Conservation (phyloP, 2,797 vertebrate genomes). For the Uromys caudimaculatus region DNA sequence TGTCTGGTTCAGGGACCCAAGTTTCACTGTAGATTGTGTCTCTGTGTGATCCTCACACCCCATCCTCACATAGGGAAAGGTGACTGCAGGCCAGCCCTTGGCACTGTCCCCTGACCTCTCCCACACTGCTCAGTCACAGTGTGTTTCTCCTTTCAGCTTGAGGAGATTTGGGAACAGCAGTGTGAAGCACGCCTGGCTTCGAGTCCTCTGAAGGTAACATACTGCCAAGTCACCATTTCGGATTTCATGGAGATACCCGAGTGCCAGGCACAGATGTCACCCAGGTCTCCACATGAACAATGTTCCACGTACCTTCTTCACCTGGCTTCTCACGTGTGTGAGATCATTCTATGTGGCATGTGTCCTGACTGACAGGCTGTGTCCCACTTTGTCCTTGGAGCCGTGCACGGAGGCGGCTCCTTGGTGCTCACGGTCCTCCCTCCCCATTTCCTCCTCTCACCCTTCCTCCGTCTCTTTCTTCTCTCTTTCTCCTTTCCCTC, state of each 20-base stretch:
- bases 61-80: not conserved
- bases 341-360: not conserved
- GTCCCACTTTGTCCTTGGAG: not conserved
- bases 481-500: not conserved
- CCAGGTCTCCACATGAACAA: not conserved
- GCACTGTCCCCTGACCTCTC: not conserved
- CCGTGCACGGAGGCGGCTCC: fast-evolving
- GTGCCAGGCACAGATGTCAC: not conserved
- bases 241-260: too few species aligned
- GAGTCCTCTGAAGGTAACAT: constrained; percentile 90
- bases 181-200: constrained; percentile 83
- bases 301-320: fast-evolving
- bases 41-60: fast-evolving
- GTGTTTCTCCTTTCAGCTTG: constrained; percentile 84
- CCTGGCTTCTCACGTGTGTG: not conserved
- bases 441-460: not conserved
- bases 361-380: too few species aligned
- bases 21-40: fast-evolving
- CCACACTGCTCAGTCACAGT: not conserved
- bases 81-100: fast-evolving
- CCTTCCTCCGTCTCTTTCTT: not conserved
- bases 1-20: not conserved
- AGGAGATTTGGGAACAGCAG: constrained; percentile 86
- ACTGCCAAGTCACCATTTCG: fast-evolving
- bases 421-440: not conserved